Base-by-base conservation (phyloP, 2,797 vertebrate genomes). In the Chaetodon trifasciatus region DNA sequence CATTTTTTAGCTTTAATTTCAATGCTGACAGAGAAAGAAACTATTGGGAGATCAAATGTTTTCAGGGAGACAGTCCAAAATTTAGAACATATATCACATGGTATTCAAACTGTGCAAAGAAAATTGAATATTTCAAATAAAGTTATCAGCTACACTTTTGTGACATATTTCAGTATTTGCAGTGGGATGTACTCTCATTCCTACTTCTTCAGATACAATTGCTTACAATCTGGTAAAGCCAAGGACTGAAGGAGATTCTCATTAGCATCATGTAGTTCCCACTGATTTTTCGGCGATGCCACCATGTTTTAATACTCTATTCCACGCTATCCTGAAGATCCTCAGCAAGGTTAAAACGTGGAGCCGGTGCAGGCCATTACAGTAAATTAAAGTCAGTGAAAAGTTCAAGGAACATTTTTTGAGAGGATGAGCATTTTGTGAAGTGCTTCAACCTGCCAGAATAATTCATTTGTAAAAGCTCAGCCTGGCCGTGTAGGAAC, bases 401-500 rank as follows among this genome's bases (percentile, higher is more conserved):
- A 73, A 76, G 62, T 65, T 58, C 53, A 40, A 37, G 61, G 8
- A 78, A 70, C 42, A 72, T 28, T 32, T 80, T 73, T 75, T 69
- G 39, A 40, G 49, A 49, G 32, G 17, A 68, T 70, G 49, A 77
- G 40, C 42, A 42, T 85, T 81, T 70, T 61, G 63, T 83, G 74
- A 80, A 28, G 3, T 70, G 46, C 37, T 35, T 24, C 8, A 50
- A 53, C 47, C 19, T 63, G 65, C 70, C 76, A 81, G 68, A 46
- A 63, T 60, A 79, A 81, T 75, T 69, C 35, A 79, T 83, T 79
- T 65, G 58, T 60, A 50, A 71, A 79, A 74, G 72, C 69, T 47
- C 19, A 52, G 39, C 42, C 76, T 40, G 47, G 60, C 58, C 81
- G 37, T 52, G 72, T 72, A 66, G 64, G 55, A 57, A 78, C 1